Conservation (phyloP, 2,113 vertebrate species). For the Varanus salvator region DNA sequence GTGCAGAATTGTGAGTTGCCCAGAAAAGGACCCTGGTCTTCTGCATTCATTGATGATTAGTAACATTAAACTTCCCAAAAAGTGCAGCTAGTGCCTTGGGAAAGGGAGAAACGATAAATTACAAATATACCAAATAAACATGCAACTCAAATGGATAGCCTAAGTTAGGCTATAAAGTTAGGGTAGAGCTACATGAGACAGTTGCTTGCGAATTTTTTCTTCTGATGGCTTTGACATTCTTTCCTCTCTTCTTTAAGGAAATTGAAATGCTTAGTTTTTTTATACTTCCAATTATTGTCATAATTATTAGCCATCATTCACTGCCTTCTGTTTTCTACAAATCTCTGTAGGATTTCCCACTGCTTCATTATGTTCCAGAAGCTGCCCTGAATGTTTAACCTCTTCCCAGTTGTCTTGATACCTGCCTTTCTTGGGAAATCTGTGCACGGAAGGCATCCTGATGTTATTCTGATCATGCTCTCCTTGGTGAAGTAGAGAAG, state of each 20-base stretch:
- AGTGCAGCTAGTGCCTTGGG: background rate
- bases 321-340: background rate
- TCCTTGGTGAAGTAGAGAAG: background rate
- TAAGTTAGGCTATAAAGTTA: background rate
- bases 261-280: background rate
- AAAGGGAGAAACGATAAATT: background rate
- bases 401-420: slow-evolving; percentile 3
- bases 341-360: background rate
- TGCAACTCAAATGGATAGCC: background rate
- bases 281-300: background rate
- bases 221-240: background rate
- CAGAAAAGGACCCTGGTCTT: background rate
- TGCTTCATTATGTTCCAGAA: background rate
- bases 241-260: background rate
- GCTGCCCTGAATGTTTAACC: background rate
- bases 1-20: background rate
- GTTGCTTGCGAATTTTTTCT: background rate
- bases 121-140: background rate
- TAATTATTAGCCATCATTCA: background rate
- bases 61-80: background rate
- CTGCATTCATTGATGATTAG: background rate
- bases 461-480: background rate
- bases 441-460: background rate
- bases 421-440: background rate
- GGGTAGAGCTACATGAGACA: background rate